Evolutionary conservation across 2,888 invertebrate genomes (phyloP).

Genomic region (Drosophila anomelani): DNA sequence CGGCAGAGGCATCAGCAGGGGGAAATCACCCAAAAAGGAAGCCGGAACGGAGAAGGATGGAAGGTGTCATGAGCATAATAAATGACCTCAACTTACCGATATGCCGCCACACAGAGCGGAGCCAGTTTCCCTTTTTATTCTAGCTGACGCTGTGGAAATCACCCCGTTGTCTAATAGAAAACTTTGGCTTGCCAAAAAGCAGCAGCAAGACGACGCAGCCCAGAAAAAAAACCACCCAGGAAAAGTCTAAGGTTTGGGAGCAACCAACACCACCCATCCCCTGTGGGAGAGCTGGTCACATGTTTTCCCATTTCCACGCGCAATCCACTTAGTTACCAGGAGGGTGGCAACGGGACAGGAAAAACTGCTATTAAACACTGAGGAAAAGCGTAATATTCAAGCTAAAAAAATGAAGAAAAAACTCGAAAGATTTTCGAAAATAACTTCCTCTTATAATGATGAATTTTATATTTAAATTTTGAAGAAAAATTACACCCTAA

Average conservation of each 20-base stretch:
- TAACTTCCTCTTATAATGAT: too few species aligned
- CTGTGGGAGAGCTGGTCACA: constrained; percentile 53
- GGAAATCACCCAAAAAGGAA: constrained; percentile 22
- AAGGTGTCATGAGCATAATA: constrained; percentile 77
- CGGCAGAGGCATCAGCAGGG: constrained; percentile 14
- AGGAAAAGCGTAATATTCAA: background rate
- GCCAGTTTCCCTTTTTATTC: constrained; percentile 45
- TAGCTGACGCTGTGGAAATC: constrained; percentile 65
- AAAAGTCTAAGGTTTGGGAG: constrained; percentile 36
- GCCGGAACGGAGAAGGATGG: constrained; percentile 33
- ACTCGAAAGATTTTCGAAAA: background rate
- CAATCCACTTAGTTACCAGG: constrained; percentile 64
- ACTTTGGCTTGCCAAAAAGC: constrained; percentile 40
- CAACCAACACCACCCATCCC: constrained; percentile 26
- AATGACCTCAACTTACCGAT: constrained; percentile 75
- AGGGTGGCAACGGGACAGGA: constrained; percentile 26
- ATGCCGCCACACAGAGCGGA: constrained; percentile 43
- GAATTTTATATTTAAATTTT: background rate
- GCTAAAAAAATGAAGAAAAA: background rate
- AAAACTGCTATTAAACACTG: constrained; percentile 17
- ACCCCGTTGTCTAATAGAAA: constrained; percentile 78
- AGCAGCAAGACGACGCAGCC: constrained; percentile 2
- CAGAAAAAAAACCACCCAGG: constrained; percentile 28
- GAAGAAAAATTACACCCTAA: background rate
- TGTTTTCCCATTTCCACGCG: constrained; percentile 64